phyloP scores from a whole-genome alignment of 2,888 invertebrate genomes.

The Brachynemurus nebulosus region DNA sequence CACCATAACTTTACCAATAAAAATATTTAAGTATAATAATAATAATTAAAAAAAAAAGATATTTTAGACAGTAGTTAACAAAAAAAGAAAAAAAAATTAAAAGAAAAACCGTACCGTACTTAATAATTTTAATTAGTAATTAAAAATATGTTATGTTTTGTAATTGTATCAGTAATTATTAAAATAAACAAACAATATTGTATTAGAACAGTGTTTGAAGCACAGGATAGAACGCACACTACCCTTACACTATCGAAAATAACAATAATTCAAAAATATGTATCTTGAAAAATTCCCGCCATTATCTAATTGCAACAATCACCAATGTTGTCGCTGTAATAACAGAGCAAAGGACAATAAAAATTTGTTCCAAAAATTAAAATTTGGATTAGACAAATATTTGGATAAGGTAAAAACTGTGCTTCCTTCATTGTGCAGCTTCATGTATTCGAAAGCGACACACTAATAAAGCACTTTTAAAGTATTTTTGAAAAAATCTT shows the following conservation, averaged over 20 bases:
- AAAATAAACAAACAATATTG: slow-evolving; percentile 1
- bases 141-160: slow-evolving; percentile 6
- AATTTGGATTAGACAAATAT: not conserved
- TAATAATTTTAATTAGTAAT: slow-evolving; percentile 1
- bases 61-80: slow-evolving; percentile 9
- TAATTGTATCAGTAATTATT: slow-evolving; percentile 3
- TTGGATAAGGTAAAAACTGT: slow-evolving; percentile 3
- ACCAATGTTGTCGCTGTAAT: no score
- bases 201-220: slow-evolving; percentile 4
- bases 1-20: slow-evolving; percentile 9
- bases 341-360: not conserved
- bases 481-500: not conserved
- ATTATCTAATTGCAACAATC: no score
- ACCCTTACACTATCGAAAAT: no score
- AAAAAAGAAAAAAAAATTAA: no score
- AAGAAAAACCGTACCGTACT: slow-evolving; percentile 10
- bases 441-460: slow-evolving; percentile 10
- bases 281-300: no score
- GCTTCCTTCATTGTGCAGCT: slow-evolving; percentile 11
- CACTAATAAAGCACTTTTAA: slow-evolving; percentile 7
- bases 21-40: slow-evolving; percentile 1
- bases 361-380: not conserved
- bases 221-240: slow-evolving; percentile 3
- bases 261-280: no score
- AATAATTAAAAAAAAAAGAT: slow-evolving; percentile 6